Percentiles rank a stretch among this genome's conserved stretches.
phyloP scores from a whole-genome alignment of 2,888 invertebrate genomes.

The Phania funesta region DNA sequence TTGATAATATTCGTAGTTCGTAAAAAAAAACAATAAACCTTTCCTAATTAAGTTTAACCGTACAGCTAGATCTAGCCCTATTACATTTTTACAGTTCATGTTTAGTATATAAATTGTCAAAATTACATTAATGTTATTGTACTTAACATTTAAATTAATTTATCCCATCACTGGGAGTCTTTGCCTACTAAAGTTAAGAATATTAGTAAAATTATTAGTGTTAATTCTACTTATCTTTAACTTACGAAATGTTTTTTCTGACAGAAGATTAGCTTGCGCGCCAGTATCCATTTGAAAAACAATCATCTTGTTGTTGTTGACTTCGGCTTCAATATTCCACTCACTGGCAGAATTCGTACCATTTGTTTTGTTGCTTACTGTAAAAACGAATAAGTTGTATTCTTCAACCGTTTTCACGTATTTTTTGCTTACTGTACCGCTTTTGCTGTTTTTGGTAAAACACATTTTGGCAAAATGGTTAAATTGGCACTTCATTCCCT shows the following conservation, averaged over 20 bases:
- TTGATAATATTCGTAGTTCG: too few species aligned
- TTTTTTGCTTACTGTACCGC: background rate
- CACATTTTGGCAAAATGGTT: too few species aligned
- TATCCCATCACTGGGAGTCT: slow-evolving; percentile 16
- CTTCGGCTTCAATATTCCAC: background rate
- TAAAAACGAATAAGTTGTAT: background rate
- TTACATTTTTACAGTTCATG: slow-evolving; percentile 4
- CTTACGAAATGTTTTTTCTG: slow-evolving; percentile 5
- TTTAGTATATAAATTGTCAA: background rate
- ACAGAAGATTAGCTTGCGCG: slow-evolving; percentile 8
- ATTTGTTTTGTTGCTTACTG: background rate
- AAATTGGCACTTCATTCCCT: too few species aligned
- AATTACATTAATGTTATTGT: background rate
- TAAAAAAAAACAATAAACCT: too few species aligned
- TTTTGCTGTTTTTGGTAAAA: too few species aligned
- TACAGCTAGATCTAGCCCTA: background rate
- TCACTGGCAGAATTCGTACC: background rate
- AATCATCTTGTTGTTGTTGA: background rate
- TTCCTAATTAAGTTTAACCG: background rate
- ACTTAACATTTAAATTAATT: background rate
- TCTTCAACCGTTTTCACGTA: background rate
- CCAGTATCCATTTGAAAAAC: background rate
- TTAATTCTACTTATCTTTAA: background rate
- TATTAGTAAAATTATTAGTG: slow-evolving; percentile 12
- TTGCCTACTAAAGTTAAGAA: slow-evolving; percentile 37